Evolutionary conservation across 2,113 vertebrate genomes (phyloP).

Genomic region (Manacus vitellinus): DNA sequence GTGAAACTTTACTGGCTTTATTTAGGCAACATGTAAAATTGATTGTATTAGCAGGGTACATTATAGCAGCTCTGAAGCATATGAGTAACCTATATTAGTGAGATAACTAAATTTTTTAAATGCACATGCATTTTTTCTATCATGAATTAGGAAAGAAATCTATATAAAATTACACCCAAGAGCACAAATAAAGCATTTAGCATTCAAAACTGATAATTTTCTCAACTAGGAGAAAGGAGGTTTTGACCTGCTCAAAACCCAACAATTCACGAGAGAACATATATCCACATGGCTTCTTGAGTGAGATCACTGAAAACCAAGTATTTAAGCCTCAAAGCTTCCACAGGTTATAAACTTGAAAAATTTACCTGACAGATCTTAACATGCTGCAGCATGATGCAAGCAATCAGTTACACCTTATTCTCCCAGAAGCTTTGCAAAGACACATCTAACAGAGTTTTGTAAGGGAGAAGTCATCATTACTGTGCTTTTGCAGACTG

Average conservation of each 20-base stretch:
- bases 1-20: not conserved
- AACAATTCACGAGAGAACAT: rapidly evolving
- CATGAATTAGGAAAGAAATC: not conserved
- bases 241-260: not conserved
- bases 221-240: not conserved
- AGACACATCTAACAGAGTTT: rapidly evolving
- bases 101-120: not conserved
- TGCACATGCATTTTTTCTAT: not conserved
- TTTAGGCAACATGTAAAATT: not conserved
- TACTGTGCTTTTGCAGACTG: rapidly evolving
- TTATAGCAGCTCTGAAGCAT: not conserved
- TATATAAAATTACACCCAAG: not conserved
- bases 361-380: not conserved
- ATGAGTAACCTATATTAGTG: not conserved
- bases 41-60: not conserved
- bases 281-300: not conserved
- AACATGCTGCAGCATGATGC: not conserved
- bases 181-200: not conserved
- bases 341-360: not conserved
- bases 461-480: not conserved
- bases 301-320: not conserved
- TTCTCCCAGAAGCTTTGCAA: not conserved
- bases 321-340: not conserved
- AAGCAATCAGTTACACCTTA: not conserved
- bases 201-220: not conserved